These are phyloP conservation scores for Tetraneura akinire DNA, from an alignment of 1,140 invertebrate genomes.

Conservation along the genomic window DNA sequence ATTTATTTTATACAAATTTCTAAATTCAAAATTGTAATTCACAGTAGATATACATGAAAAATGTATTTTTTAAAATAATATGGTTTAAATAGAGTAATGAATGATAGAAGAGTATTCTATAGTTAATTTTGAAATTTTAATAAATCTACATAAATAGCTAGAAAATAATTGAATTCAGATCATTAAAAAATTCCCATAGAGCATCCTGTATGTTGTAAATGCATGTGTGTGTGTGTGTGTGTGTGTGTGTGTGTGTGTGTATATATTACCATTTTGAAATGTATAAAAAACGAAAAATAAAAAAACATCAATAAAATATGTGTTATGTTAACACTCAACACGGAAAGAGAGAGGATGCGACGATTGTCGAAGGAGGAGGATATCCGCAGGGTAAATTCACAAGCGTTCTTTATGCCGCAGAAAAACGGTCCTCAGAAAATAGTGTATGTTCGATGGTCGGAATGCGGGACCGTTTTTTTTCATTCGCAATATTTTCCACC, in stretches of 20 bases:
- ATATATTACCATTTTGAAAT: background rate
- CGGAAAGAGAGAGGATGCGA: background rate
- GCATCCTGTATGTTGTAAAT: no score
- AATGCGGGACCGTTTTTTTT: background rate
- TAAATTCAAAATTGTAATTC: no score
- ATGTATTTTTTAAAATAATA: no score
- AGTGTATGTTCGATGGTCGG: background rate
- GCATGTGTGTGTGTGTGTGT: no score
- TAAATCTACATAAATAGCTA: no score
- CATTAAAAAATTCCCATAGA: no score
- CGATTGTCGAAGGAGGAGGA: background rate
- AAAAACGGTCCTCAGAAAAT: background rate
- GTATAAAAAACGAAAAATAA: background rate
- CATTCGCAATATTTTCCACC: background rate
- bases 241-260: background rate
- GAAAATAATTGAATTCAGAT: no score
- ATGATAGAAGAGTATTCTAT: no score
- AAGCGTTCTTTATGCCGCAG: background rate
- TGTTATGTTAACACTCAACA: constrained; percentile 5
- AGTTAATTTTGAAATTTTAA: no score
- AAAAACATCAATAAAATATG: background rate
- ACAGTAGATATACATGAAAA: no score
- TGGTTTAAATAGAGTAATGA: no score
- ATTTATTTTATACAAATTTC: no score
- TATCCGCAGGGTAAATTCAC: background rate